Conservation (phyloP, 2,797 vertebrate genomes). For the Acrossocheilus fasciatus region DNA sequence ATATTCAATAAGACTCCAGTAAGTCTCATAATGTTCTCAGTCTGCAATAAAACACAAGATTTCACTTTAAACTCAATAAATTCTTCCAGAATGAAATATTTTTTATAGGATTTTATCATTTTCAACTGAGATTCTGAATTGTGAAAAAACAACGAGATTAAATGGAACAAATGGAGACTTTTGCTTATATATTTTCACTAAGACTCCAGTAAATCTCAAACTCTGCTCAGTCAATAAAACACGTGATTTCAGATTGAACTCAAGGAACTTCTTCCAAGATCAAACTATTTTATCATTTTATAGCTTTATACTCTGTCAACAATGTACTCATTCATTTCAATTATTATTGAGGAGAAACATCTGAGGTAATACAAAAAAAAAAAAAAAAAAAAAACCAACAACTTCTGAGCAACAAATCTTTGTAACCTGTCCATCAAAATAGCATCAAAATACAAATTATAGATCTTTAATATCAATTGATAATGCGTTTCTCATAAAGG, state of each 20-base stretch:
- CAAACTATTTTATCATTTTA: not conserved
- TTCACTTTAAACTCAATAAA: not conserved
- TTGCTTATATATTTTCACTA: not conserved
- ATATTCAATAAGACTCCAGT: not conserved
- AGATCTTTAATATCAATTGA: conserved; percentile 1
- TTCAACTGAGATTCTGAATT: not conserved
- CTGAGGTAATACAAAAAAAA: not conserved
- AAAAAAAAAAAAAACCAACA: not conserved
- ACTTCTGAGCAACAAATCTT: not conserved
- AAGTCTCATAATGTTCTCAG: not conserved
- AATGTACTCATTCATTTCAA: not conserved
- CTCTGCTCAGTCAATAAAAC: not conserved
- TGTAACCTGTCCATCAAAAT: not conserved
- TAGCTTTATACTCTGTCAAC: not conserved
- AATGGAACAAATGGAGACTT: too few relatives aligned
- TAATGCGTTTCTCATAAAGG: conserved; percentile 12
- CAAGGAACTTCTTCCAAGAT: not conserved
- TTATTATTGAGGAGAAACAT: not conserved
- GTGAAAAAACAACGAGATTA: not conserved
- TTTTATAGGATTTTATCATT: not conserved
- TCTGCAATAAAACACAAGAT: not conserved
- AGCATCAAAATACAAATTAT: not conserved
- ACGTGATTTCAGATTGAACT: not conserved
- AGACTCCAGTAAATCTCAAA: not conserved
- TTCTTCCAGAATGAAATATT: not conserved